These are phyloP conservation scores for Galerucella nymphaeae DNA, from an alignment of 2,888 invertebrate genomes.

Conservation along the genomic window DNA sequence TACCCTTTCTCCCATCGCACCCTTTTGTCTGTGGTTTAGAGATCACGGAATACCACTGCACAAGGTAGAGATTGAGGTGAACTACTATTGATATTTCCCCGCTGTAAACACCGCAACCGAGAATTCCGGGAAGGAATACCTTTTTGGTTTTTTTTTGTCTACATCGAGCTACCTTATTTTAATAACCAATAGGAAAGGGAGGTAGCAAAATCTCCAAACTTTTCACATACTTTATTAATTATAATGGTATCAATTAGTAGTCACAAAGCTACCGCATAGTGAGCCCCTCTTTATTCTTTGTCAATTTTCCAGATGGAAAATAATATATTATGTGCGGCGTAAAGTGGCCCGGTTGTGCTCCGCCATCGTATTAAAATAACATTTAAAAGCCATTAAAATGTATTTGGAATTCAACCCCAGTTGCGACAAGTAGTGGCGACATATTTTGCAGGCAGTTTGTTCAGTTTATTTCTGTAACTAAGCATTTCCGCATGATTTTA, in stretches of 20 bases:
- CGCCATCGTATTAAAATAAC: constrained; percentile 31
- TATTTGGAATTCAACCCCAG: constrained; percentile 33
- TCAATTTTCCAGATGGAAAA: constrained; percentile 26
- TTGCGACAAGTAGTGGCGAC: constrained; percentile 34
- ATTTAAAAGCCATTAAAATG: constrained; percentile 32
- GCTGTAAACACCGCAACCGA: too few relatives aligned
- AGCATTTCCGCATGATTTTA: constrained; percentile 9
- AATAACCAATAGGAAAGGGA: too few relatives aligned
- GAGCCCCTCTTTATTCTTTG: constrained; percentile 22
- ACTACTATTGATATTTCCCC: too few relatives aligned
- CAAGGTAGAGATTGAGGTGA: too few relatives aligned
- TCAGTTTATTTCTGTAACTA: constrained; percentile 20
- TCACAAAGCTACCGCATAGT: neutral
- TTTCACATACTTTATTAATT: neutral
- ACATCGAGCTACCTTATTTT: too few relatives aligned
- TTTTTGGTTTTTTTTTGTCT: too few relatives aligned
- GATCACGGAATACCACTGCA: too few relatives aligned
- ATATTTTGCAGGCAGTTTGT: constrained; percentile 31
- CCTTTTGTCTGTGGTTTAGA: too few relatives aligned
- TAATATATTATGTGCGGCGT: constrained; percentile 28
- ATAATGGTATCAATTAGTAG: constrained; percentile 5
- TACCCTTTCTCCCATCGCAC: too few relatives aligned
- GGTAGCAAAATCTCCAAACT: neutral
- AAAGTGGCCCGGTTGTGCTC: constrained; percentile 17
- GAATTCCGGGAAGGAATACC: too few relatives aligned